These are phyloP conservation scores for Laothoe populi DNA, from an alignment of 2,888 invertebrate species.

Conservation along the genomic window DNA sequence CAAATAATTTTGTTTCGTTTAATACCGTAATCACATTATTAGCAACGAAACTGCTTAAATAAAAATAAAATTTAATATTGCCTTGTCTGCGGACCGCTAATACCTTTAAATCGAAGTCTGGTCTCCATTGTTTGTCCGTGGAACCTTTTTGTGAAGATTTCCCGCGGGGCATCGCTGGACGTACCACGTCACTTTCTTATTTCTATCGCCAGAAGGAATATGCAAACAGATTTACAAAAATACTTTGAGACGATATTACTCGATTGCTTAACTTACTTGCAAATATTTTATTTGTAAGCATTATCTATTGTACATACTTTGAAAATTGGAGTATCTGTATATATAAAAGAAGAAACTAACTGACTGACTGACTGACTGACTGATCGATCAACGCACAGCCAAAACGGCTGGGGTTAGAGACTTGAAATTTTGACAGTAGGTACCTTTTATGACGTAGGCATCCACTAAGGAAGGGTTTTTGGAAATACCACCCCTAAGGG, in stretches of 20 bases:
- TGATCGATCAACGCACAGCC: too few species aligned
- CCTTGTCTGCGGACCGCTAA: constrained; percentile 23
- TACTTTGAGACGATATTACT: constrained; percentile 24
- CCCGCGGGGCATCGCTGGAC: constrained; percentile 64
- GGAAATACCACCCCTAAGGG: too few species aligned
- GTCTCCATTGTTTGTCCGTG: constrained; percentile 66
- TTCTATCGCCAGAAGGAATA: constrained; percentile 60
- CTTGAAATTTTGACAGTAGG: too few species aligned
- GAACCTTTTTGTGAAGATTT: constrained; percentile 79
- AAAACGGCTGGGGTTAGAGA: too few species aligned
- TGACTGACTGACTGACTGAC: too few species aligned
- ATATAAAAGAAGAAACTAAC: too few species aligned
- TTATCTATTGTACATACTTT: neutral
- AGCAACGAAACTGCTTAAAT: neutral
- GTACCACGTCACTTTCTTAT: constrained; percentile 66
- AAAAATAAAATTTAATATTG: constrained; percentile 17
- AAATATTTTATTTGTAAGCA: neutral
- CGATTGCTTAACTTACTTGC: constrained; percentile 15
- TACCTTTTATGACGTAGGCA: too few species aligned
- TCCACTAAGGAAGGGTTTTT: too few species aligned
- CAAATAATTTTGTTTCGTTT: neutral
- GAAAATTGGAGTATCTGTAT: too few species aligned
- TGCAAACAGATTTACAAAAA: constrained; percentile 68
- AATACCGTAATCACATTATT: neutral
- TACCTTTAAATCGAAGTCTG: constrained; percentile 27